These are phyloP conservation scores for Drosophila dives DNA, from an alignment of 2,888 invertebrate genomes.

Conservation along the genomic window DNA sequence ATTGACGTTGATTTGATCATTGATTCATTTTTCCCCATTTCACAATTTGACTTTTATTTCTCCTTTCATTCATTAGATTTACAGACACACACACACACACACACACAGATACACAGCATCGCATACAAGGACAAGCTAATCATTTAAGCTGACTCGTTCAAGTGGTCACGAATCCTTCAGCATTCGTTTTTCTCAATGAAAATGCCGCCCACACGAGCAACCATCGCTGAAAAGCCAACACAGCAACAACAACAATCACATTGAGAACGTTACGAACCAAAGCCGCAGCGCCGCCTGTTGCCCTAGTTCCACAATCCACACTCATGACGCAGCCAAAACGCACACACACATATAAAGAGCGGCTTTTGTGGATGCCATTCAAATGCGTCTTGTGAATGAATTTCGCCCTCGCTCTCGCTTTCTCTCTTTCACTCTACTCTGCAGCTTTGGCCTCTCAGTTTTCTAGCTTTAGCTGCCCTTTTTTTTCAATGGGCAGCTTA, in stretches of 20 bases:
- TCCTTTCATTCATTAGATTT: constrained; percentile 63
- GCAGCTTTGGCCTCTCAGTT: constrained; percentile 12
- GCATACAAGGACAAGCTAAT: constrained; percentile 40
- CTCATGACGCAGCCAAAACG: constrained; percentile 48
- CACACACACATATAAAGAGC: constrained; percentile 14
- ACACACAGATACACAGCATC: constrained; percentile 1
- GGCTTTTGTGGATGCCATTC: constrained; percentile 65
- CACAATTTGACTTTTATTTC: constrained; percentile 73
- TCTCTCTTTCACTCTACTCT: not conserved
- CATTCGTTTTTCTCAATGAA: constrained; percentile 75
- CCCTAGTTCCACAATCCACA: constrained; percentile 72
- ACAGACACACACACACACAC: constrained; percentile 16
- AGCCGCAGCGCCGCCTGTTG: constrained; percentile 61
- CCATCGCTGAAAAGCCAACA: constrained; percentile 2
- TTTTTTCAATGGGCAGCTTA: constrained; percentile 55
- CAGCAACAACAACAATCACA: not conserved
- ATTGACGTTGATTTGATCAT: constrained; percentile 48
- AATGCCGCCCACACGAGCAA: constrained; percentile 26
- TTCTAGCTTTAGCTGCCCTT: constrained; percentile 20
- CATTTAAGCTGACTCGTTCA: constrained; percentile 67
- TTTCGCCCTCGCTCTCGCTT: constrained; percentile 33
- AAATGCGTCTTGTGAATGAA: constrained; percentile 74
- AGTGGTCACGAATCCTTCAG: constrained; percentile 55
- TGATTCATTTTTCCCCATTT: constrained; percentile 27
- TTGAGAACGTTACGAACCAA: constrained; percentile 43